phyloP scores from a whole-genome alignment of 2,888 invertebrate genomes.

The Cephus rjabovi region DNA sequence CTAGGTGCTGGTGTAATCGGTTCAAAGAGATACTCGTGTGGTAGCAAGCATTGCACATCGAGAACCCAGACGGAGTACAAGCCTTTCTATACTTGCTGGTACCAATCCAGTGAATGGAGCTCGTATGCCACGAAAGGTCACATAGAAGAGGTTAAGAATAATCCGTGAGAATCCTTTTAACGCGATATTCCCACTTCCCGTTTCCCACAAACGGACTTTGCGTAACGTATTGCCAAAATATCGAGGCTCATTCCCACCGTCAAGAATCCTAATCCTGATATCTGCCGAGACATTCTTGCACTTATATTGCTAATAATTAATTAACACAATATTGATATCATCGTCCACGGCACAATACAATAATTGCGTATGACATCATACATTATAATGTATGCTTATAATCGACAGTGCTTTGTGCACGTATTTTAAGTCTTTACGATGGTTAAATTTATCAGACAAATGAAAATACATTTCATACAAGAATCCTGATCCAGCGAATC shows the following conservation, averaged over 20 bases:
- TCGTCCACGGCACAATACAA: too few relatives aligned
- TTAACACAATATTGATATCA: neutral
- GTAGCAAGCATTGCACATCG: neutral
- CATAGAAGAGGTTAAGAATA: conserved; percentile 34
- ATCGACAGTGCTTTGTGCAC: neutral
- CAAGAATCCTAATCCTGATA: neutral
- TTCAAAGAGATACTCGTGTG: neutral
- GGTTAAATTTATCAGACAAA: neutral
- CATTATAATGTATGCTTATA: neutral
- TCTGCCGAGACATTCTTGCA: neutral
- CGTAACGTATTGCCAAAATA: neutral
- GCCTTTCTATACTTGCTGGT: conserved; percentile 6
- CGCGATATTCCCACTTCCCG: neutral
- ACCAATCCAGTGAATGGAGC: conserved; percentile 42
- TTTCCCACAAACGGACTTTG: neutral
- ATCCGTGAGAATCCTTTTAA: neutral
- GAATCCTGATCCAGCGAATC: neutral
- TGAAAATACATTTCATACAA: neutral
- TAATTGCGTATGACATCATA: neutral
- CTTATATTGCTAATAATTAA: neutral
- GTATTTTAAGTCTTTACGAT: too few relatives aligned
- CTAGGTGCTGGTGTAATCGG: neutral
- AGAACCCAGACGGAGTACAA: conserved; percentile 24
- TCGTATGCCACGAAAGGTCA: conserved; percentile 62
- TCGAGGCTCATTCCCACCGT: neutral